Base-by-base conservation (phyloP, 2,797 vertebrate genomes). In the Hafferia zeledoni region DNA sequence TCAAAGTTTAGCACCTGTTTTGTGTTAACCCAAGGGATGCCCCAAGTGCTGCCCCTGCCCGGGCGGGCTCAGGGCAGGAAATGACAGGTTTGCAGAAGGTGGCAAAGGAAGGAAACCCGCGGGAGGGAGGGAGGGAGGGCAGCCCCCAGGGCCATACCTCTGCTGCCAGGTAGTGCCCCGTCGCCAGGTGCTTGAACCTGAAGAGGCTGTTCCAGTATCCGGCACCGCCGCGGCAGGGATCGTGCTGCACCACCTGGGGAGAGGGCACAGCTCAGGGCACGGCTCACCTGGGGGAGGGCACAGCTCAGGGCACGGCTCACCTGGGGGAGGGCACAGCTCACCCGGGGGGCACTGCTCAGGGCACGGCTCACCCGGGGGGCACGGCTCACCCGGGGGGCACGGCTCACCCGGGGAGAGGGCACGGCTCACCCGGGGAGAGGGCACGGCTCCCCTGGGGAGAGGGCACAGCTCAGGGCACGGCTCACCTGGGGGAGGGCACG, bases 161-260 rank as follows among this genome's bases (percentile, higher is more conserved):
- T 83, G 99, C 99, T 76, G 99, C 99, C 77, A 99, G 97, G 97
- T 99, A 99, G 96, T 99, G 99, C 86, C 99, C 99, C 2, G 99
- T 99, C 30, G 99, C 99, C 96, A 99, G 97, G 96, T 99, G 99
- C 96, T 99, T 99, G 97, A 99, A 99, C 64, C 99, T 98, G 97
- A 99, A 99, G 80, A 99, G 98, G 92, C 99, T 99, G 95, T 99
- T 99, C 99, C 99, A 99, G 95, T 99, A 99, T 2, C 99, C 99
- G 0, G 99, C 99, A 8, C 99, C 99, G 2, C 99, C 99, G n/a
- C 99, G 98, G 84, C 99, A 99, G 0, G 99, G 99, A 95, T 99
- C 99, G 53, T 99, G 99, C 94, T 99, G 99, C 59, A 99, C 99
- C 35, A 99, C 99, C 99, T 99, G 85, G 37, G 27, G 25, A 41